These are phyloP conservation scores for Luidia sarsii DNA, from an alignment of 53 echinoderm and acorn worm genomes.

Conservation along the genomic window DNA sequence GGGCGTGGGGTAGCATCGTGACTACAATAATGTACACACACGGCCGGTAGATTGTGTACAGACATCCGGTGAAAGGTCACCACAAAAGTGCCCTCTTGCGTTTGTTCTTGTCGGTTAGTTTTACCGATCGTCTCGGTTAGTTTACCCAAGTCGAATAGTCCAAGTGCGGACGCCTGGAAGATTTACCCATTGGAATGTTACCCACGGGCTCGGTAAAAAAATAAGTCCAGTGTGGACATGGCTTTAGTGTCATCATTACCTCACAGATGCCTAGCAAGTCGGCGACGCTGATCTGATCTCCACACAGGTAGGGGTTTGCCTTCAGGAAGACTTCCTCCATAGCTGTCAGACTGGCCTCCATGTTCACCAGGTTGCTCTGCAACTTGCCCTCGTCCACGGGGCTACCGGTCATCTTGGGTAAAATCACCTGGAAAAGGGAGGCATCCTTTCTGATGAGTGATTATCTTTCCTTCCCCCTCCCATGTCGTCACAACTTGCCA, in stretches of 20 bases:
- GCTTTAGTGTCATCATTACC: constrained; percentile 54
- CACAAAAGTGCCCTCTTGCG: neutral
- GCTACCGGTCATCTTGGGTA: constrained; percentile 45
- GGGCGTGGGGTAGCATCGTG: too few relatives aligned
- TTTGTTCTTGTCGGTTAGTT: too few relatives aligned
- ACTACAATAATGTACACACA: neutral
- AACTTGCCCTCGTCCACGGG: constrained; percentile 35
- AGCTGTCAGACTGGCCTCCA: constrained; percentile 47
- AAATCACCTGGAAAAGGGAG: constrained; percentile 57
- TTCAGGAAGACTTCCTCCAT: constrained; percentile 74
- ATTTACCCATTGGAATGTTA: too few relatives aligned
- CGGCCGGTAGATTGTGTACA: neutral
- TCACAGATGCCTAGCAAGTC: constrained; percentile 86
- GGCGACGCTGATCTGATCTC: constrained; percentile 85
- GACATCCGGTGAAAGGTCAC: too few relatives aligned
- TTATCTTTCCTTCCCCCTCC: too few relatives aligned
- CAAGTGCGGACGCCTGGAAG: too few relatives aligned
- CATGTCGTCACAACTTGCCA: too few relatives aligned
- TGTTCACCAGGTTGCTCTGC: neutral
- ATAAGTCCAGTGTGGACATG: too few relatives aligned
- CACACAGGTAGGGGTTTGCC: constrained; percentile 74
- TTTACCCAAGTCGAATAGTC: too few relatives aligned
- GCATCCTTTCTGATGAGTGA: too few relatives aligned
- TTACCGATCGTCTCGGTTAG: too few relatives aligned
- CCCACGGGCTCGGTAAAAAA: too few relatives aligned